Evolutionary conservation across 2,888 invertebrate genomes (phyloP), one percentile per base, ranked within the genome.

Genomic region (Arenicola marina): DNA sequence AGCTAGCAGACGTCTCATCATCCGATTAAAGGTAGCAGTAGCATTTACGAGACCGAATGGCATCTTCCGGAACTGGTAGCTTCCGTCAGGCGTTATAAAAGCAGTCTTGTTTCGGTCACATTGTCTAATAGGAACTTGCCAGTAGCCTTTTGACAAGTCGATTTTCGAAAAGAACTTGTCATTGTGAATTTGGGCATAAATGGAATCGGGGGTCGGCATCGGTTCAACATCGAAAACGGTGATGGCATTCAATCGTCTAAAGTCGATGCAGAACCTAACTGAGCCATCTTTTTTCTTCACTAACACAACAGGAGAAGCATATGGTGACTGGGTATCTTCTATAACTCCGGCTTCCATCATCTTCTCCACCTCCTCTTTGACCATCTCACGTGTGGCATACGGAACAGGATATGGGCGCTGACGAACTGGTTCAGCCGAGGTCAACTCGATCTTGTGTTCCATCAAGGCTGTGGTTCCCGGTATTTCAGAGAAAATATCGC

Each of bases 201-300:
- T n/a, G n/a, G n/a, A n/a, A n/a, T n/a, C n/a, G n/a, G n/a, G n/a
- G n/a, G n/a, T n/a, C n/a, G n/a, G n/a, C n/a, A n/a, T n/a, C n/a
- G 38, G 38, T 38, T 56, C 56, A 7, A 38, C 21, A 38, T 56
- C 56, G 26, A 56, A 56, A 21, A 56, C 56, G 7, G 56, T 56
- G 11, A 56, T 18, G 11, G 21, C 11, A 26, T 56, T 38, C 15
- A 53, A 21, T 53, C 21, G 7, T 11, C 53, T 7, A 38, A 18
- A 56, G 26, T 56, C 56, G 11, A 38, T 38, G 43, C 56, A 56
- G 26, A 56, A 56, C 21, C 56, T 11, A 21, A 7, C 26, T 38
- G 38, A 21, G 4, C 26, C 18, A 26, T 56, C 56, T 32, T 24
- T 33, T 38, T 56, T 56, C 11, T 4, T 4, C 4, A 56, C 43